These are phyloP conservation scores for Smittia sp. DNA, from an alignment of 2,888 invertebrate genomes.

Conservation along the genomic window DNA sequence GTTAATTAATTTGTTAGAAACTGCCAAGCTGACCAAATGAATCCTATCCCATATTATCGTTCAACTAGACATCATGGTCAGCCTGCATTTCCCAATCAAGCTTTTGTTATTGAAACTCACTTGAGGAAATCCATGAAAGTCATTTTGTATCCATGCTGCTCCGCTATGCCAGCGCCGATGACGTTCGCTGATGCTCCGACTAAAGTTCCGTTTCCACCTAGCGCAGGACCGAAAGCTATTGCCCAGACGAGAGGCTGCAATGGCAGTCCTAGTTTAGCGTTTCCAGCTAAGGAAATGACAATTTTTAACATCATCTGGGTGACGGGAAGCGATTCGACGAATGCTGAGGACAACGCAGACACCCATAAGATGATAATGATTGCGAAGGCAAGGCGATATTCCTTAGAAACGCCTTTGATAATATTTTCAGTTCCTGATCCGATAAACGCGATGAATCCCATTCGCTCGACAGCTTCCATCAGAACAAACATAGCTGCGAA, in stretches of 20 bases:
- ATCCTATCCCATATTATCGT: too few relatives aligned
- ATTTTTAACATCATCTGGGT: conserved; percentile 90
- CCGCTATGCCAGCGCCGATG: conserved; percentile 86
- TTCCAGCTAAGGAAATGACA: conserved; percentile 67
- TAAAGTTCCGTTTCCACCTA: conserved; percentile 88
- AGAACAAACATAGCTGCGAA: conserved; percentile 39
- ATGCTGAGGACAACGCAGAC: conserved; percentile 79
- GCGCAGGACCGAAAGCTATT: conserved; percentile 80
- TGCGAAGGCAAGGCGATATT: conserved; percentile 66
- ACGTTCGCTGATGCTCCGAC: conserved; percentile 91
- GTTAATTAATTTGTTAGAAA: too few relatives aligned
- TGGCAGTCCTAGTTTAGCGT: conserved; percentile 66
- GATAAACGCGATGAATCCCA: conserved; percentile 37
- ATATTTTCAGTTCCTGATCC: conserved; percentile 58
- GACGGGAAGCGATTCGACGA: conserved; percentile 87
- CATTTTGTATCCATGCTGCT: conserved; percentile 85
- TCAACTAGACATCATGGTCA: too few relatives aligned
- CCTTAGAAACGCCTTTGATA: conserved; percentile 65
- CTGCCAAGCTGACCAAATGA: too few relatives aligned
- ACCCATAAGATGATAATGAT: conserved; percentile 80
- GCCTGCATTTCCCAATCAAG: too few relatives aligned
- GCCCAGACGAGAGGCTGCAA: conserved; percentile 82
- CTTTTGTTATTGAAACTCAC: conserved; percentile 51
- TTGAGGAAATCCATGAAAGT: conserved; percentile 80
- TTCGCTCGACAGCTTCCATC: conserved; percentile 33